Base-by-base conservation (phyloP, 2,888 invertebrate genomes). In the Taenaris catops region DNA sequence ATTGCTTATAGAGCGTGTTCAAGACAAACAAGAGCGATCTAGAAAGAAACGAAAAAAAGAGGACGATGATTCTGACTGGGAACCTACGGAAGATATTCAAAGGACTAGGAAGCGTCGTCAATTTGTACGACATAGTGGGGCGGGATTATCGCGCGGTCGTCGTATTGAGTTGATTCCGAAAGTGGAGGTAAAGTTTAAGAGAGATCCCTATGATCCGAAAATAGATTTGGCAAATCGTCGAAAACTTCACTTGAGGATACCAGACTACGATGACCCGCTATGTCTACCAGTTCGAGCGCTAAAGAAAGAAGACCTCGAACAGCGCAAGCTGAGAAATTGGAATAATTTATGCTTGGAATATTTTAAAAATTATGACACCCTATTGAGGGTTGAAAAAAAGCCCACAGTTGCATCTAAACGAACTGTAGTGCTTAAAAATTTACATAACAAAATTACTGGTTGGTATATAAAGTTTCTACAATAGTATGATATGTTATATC, bases 231-330 rank as follows among this genome's bases (percentile, higher is more conserved):
- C 48, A 5, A 28, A 24, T 7, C 56, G 74, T 4, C 70, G 59
- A 18, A 56, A 53, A 7, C 41, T 61, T 8, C 57, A 64, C 9
- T 69, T 81, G 14, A 51, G 52, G 4, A 71, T 86, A 1, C 84
- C 83, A 0, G 83, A 86, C 33, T 83, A 71, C 19, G 76, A 76
- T 1, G 84, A 86, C 34, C 79, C 84, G 0, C 36, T 83, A 9
- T 84, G 83, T 47, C 49, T 86, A 34, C 80, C 84, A 0, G 83
- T 81, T 0, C 66, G 67, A 37, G 73, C 74, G 0, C 32, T 73
- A 2, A 58, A 50, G 7, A 49, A 44, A 1, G 60, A 68, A 5
- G 53, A 52, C 0, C 46, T 38, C 34, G 75, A 80, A 33, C 5
- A 44, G 1, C 67, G 62, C 1, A 68, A 63, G 41, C 49, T 80